phyloP scores from a whole-genome alignment of 2,113 vertebrate species.

The Strix aluco region DNA sequence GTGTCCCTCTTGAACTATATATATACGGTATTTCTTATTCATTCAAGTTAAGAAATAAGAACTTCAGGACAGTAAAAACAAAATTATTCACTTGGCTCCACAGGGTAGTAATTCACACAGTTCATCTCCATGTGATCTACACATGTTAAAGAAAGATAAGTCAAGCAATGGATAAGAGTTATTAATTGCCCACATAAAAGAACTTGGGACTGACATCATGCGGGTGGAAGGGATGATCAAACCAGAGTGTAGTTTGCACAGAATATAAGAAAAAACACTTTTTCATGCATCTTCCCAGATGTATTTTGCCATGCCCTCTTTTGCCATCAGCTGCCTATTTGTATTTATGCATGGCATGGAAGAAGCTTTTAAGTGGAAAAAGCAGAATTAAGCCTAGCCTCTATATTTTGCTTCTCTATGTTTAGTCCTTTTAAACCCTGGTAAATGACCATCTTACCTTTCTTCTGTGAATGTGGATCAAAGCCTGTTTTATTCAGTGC shows the following conservation, averaged over 20 bases:
- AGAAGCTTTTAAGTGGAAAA: background rate
- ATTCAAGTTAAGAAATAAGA: background rate
- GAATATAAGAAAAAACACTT: background rate
- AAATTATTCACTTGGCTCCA: background rate
- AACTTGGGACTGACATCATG: background rate
- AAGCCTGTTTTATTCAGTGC: background rate
- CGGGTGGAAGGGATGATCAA: background rate
- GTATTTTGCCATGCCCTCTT: background rate
- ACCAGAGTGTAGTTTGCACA: background rate
- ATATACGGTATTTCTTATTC: background rate
- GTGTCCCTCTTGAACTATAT: background rate
- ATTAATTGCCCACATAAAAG: constrained; percentile 43
- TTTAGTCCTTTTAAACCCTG: background rate
- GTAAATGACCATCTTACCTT: background rate
- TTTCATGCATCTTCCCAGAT: background rate
- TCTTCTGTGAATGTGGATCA: background rate
- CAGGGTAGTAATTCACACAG: constrained; percentile 8
- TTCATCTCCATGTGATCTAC: constrained; percentile 41
- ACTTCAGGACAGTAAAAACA: background rate
- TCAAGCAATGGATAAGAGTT: background rate
- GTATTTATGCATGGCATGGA: background rate
- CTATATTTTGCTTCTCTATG: background rate
- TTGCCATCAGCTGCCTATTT: background rate
- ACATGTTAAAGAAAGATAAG: constrained; percentile 18
- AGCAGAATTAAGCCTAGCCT: background rate